Percentiles rank a stretch among this genome's conserved stretches.
phyloP scores from a whole-genome alignment of 2,113 vertebrate species.

The Elgaria multicarinata region DNA sequence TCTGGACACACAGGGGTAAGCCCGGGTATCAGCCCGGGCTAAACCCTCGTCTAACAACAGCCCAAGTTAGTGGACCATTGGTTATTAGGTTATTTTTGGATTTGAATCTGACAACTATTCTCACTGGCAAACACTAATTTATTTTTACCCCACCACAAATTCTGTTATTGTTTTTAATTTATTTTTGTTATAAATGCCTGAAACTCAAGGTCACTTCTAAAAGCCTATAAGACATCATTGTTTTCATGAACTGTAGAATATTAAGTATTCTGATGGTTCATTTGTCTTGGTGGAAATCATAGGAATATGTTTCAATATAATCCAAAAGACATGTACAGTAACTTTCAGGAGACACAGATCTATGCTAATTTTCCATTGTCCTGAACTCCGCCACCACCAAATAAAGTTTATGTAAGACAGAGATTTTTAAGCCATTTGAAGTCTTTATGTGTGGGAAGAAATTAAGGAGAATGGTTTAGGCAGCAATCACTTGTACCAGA shows the following conservation, averaged over 20 bases:
- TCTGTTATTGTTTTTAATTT: not conserved
- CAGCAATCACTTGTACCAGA: not conserved
- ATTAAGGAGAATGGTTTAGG: too few relatives aligned
- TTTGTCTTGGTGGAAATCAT: not conserved
- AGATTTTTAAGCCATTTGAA: not conserved
- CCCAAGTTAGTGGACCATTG: not conserved
- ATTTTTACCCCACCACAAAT: not conserved
- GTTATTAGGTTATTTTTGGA: not conserved
- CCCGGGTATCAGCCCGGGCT: too few relatives aligned
- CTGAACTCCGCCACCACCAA: too few relatives aligned
- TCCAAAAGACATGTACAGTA: not conserved
- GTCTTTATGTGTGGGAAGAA: not conserved
- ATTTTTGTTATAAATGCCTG: conserved; percentile 15
- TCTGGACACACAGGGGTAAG: too few relatives aligned
- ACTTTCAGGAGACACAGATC: not conserved
- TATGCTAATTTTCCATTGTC: not conserved
- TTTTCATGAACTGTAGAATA: not conserved
- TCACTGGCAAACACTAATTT: not conserved
- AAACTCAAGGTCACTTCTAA: not conserved
- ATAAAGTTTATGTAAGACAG: not conserved
- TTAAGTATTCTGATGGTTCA: not conserved
- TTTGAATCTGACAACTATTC: not conserved
- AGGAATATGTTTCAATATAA: not conserved
- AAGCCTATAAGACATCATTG: not conserved
- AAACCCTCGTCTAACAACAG: too few relatives aligned